Base-by-base conservation (phyloP, 2,113 vertebrate species). In the Thunnus maccoyii region DNA sequence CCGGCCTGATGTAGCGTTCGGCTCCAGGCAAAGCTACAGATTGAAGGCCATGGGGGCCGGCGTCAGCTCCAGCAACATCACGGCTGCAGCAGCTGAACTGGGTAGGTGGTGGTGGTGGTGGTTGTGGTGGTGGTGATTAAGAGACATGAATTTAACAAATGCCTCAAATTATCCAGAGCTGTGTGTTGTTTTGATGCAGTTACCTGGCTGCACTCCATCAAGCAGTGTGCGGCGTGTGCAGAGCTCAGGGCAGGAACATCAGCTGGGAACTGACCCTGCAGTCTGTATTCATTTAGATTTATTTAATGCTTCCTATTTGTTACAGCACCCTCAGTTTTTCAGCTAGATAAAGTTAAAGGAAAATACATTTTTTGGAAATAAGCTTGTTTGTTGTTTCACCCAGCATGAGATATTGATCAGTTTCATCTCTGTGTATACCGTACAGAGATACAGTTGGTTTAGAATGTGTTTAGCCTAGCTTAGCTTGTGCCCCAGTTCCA, bases 41-140 rank as follows among this genome's bases (percentile, higher is more conserved):
- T 57, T 74, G 72, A 62, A 71, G 66, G 78, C 79, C 80, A 91
- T 85, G 90, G 73, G 71, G 61, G 87, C 82, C 64, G 9, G 78
- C 71, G 36, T 57, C 78, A 73, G 76, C 65, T 71, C 78, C 71
- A 73, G 64, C 71, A 79, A 76, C 62, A 1, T 64, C 54, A 79
- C 20, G 67, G 79, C 82, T 64, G 51, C 69, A 61, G 52, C 77
- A 70, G 75, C 75, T 66, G 80, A 71, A 78, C 69, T 72, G 74
- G 89, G 90, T 93, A 88, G 83, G 83, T 72, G 75, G 70, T 61
- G 64, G 30, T 61, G 64, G 30, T 50, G 47, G 55, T 44, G 30
- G 22, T 9, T 2, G 60, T 36, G 15, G 20, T 11, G 1, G 57
- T 50, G 47, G 12, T 69, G 73, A 55, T 44, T 30, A 68, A 46